These are phyloP conservation scores for Esox lucius DNA, from an alignment of 2,797 vertebrate species.

Conservation along the genomic window DNA sequence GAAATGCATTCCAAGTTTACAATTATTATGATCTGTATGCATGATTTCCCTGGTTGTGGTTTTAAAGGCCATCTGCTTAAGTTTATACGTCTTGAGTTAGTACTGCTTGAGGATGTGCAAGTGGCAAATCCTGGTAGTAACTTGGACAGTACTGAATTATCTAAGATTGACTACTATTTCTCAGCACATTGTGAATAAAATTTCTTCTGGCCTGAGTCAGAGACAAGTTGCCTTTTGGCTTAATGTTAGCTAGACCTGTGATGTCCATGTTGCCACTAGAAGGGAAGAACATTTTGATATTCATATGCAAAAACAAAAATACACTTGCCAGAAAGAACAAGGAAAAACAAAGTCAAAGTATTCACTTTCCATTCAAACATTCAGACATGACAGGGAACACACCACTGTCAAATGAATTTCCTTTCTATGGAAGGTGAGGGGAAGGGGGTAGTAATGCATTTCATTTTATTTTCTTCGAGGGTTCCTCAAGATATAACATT, in stretches of 20 bases:
- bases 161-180: conserved; percentile 49
- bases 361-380: conserved; percentile 23
- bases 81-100: conserved; percentile 10
- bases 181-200: conserved; percentile 17
- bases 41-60: background rate
- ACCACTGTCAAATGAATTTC: conserved; percentile 67
- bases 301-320: conserved; percentile 7
- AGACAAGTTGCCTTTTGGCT: background rate
- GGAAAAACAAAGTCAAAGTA: conserved; percentile 14
- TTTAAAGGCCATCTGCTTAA: conserved; percentile 34
- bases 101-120: conserved; percentile 41
- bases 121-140: conserved; percentile 16
- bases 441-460: conserved; percentile 54
- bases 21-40: background rate
- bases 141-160: conserved; percentile 49
- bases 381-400: conserved; percentile 25
- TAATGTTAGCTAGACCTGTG: background rate
- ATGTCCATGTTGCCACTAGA: background rate
- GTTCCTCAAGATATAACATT: conserved; percentile 21
- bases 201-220: background rate
- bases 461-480: conserved; percentile 54
- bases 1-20: too few species aligned
- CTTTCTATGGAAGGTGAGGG: conserved; percentile 48
- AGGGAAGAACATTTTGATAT: background rate
- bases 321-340: conserved; percentile 19